A percentile compares a stretch with the other conserved stretches of the same genome.
Conservation (phyloP, 2,888 invertebrate genomes). For the Dynastes maya region DNA sequence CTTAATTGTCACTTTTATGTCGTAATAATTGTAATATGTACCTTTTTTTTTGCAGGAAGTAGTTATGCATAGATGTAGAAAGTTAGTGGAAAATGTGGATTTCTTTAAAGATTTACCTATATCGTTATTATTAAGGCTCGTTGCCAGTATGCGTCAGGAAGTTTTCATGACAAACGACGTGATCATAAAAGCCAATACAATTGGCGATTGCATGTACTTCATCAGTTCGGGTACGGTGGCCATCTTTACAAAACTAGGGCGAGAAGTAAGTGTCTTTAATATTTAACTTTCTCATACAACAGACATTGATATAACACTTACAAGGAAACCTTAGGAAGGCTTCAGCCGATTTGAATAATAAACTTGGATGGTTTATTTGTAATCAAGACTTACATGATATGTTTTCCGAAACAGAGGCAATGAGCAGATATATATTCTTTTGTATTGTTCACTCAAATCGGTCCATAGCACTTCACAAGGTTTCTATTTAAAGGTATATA, state of each 20-base stretch:
- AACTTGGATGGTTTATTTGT: no score
- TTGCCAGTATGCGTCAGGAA: constrained; percentile 63
- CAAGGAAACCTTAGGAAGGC: no score
- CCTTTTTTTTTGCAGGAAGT: constrained; percentile 23
- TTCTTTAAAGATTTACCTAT: constrained; percentile 67
- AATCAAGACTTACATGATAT: no score
- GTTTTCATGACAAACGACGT: constrained; percentile 68
- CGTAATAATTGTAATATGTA: no score
- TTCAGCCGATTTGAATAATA: no score
- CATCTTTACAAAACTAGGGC: constrained; percentile 67
- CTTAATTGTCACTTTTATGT: no score
- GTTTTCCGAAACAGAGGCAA: no score
- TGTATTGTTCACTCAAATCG: no score
- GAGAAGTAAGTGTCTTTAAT: constrained; percentile 56
- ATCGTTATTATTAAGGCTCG: constrained; percentile 62
- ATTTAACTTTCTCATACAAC: background rate
- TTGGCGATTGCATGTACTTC: constrained; percentile 67
- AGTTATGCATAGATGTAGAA: constrained; percentile 71
- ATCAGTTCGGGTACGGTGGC: constrained; percentile 70
- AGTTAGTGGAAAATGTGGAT: constrained; percentile 66
- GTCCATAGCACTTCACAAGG: no score
- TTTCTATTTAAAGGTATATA: no score
- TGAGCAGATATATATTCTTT: no score
- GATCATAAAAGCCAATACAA: constrained; percentile 66
- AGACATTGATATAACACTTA: background rate